phyloP scores from a whole-genome alignment of 2,113 vertebrate genomes.

The Alligator sinensis region DNA sequence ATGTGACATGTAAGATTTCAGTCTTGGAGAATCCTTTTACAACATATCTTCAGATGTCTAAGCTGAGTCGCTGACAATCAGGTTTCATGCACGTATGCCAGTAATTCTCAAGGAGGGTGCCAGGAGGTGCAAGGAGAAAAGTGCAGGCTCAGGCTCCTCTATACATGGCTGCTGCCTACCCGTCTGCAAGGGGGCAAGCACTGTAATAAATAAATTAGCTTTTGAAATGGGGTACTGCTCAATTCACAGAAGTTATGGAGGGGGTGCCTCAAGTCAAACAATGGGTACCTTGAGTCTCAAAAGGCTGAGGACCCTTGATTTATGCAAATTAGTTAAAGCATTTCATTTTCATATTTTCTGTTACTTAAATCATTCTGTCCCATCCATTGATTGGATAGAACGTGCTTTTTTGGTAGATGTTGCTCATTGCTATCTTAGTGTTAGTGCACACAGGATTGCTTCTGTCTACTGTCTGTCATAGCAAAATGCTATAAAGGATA shows the following conservation, averaged over 20 bases:
- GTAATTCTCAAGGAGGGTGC: too few relatives aligned
- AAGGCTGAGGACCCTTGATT: too few relatives aligned
- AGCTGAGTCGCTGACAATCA: neutral
- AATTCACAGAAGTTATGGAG: too few relatives aligned
- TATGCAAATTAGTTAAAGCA: neutral
- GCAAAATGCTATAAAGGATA: neutral
- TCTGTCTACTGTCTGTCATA: accelerated
- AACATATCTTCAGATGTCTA: neutral
- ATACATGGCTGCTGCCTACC: too few relatives aligned
- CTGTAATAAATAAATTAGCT: too few relatives aligned
- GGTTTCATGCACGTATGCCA: neutral
- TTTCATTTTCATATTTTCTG: neutral
- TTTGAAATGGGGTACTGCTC: too few relatives aligned
- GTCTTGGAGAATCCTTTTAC: neutral
- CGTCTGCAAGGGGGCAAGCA: too few relatives aligned
- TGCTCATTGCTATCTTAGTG: neutral
- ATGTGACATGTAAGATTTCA: neutral
- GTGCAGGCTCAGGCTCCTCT: too few relatives aligned
- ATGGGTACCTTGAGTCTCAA: too few relatives aligned
- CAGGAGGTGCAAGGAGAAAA: too few relatives aligned
- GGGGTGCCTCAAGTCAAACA: too few relatives aligned
- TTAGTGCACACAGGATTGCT: neutral
- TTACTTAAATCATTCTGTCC: neutral
- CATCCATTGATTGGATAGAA: neutral
- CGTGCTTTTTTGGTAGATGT: neutral